Evolutionary conservation across 2,888 invertebrate species (phyloP), one percentile per base, ranked within the genome.

Genomic region (Agrotis segetum): DNA sequence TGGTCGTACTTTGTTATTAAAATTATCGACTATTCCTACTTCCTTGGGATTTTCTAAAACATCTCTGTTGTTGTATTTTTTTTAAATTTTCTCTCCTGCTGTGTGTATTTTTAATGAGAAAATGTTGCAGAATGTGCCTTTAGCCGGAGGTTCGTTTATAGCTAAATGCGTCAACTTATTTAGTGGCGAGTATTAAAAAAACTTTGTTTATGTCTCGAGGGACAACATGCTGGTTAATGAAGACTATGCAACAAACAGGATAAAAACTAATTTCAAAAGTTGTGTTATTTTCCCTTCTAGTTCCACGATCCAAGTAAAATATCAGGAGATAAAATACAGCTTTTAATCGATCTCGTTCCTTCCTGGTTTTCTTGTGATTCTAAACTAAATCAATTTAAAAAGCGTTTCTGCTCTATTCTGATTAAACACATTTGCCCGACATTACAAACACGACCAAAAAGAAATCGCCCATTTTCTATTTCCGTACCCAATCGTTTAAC

Each of bases 1-100:
- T 85, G 64, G 85, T 80, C 85, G 88, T 89, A 91, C 92, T 93
- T 94, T 92, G 92, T 94, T 94, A 90, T 93, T 95, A 93, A 93
- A 94, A 95, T 95, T 94, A 95, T 92, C 93, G 92, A 90, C 89
- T 89, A 90, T 87, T 89, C 88, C 83, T 87, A 85, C 85, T 90
- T 88, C 89, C 88, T 91, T 84, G 86, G 85, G 87, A 90, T 91
- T 93, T 95, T 92, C 90, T 92, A 90, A 90, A 92, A 89, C 87
- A 88, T 85, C 68, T 53, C 89, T 88, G 88, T 92, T 92, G 89
- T 90, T 50, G 71, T 40, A 65, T 56, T 47, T 58, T 50, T 80
- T 85, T 86, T 87, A 83, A 84, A 86, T 85, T 85, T 85, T 74
- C 55, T 53, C 74, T 74, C 82, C 78, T 55, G 77, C 71, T 72